Evolutionary conservation across 2,797 vertebrate genomes (phyloP).

Genomic region (Oreochromis grahami): DNA sequence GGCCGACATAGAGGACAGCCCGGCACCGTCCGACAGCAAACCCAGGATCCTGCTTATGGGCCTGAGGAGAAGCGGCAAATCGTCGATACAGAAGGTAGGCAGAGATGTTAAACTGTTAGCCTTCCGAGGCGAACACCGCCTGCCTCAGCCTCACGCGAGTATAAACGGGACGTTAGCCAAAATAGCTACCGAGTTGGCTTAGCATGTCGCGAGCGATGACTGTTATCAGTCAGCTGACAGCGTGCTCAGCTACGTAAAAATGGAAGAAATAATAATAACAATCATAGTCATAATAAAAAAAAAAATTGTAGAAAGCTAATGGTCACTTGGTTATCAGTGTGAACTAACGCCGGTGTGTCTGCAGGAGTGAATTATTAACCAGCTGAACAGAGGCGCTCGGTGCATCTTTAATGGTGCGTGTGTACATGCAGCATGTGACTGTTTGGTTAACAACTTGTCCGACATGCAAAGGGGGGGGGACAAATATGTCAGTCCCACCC

Average conservation of each 20-base stretch:
- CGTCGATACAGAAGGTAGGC: constrained; percentile 96
- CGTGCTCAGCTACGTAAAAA: not conserved
- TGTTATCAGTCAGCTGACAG: not conserved
- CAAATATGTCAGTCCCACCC: constrained; percentile 2
- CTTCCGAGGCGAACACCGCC: not conserved
- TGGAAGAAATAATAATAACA: not conserved
- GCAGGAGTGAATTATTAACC: constrained; percentile 44
- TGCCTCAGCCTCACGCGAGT: constrained; percentile 6
- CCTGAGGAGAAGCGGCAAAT: constrained; percentile 94
- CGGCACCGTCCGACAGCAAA: constrained; percentile 85
- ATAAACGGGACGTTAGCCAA: constrained; percentile 43
- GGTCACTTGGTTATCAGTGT: not conserved
- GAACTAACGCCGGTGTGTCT: not conserved
- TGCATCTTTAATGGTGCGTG: constrained; percentile 19
- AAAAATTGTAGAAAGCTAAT: not conserved
- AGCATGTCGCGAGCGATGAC: constrained; percentile 19
- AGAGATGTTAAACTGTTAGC: constrained; percentile 18
- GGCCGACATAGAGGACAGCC: constrained; percentile 87
- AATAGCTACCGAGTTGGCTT: constrained; percentile 37
- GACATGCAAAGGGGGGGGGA: constrained; percentile 3
- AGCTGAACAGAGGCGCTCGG: not conserved
- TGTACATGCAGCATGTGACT: constrained; percentile 44
- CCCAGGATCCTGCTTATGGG: constrained; percentile 97
- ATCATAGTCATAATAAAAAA: not conserved
- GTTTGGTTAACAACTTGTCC: constrained; percentile 16